Evolutionary conservation across 2,888 invertebrate genomes (phyloP), one percentile per base, ranked within the genome.

Genomic region (Congeria kusceri): DNA sequence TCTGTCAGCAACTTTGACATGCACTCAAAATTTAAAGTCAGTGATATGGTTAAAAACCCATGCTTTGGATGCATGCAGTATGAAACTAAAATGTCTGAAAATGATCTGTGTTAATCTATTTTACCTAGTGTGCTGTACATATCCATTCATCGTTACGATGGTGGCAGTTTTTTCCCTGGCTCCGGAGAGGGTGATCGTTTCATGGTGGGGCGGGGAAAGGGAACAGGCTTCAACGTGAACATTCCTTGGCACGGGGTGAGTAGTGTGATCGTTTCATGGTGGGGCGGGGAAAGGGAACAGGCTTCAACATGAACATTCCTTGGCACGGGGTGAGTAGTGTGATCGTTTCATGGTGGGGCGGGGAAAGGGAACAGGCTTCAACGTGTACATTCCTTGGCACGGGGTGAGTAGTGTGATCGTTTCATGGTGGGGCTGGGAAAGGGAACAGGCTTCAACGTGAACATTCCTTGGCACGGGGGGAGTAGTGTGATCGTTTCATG

Each of bases 141-240:
- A 57, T 98, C 98, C 13, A 94, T 99, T 25, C 99, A 99, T 94
- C 96, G 98, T 13, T 98, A 96, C 93, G 98, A 98, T 92, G 94
- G 96, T 90, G 98, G 96, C 0, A 94, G 95, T n/a, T 99, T 97
- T 94, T 99, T 97, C 94, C 99, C 96, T 0, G 94, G 94, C 39
- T 96, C 96, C 86, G 95, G 95, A 0, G 95, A 97, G 93, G 95
- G 95, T 88, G 80, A 88, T 66, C 77, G 84, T 62, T 73, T 95
- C 94, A 73, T 95, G 95, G 65, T 96, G 95, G 74, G 98, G 96
- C 18, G 93, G 92, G 87, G 96, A 95, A 82, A 76, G 27, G 93
- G 93, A 23, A 79, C 84, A 44, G 93, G 98, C 1, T 91, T 94
- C 93, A 98, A 97, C 91, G 96, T 99, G 47, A 99, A 99, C 92